Evolutionary conservation across 2,113 vertebrate species (phyloP), one percentile per base, ranked within the genome.

Genomic region (Microcebus tavaratra): DNA sequence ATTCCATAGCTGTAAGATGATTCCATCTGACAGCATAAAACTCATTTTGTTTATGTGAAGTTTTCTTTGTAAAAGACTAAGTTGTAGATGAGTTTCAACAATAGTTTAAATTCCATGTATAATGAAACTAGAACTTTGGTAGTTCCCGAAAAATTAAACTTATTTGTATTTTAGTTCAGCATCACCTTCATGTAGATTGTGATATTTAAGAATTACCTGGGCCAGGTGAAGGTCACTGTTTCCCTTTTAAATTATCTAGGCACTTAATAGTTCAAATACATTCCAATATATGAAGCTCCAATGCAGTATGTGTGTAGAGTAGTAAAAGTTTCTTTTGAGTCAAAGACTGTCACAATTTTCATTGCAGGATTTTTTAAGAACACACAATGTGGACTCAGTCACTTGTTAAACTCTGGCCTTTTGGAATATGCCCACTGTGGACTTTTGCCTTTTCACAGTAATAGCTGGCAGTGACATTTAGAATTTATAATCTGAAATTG

Each of bases 331-430:
- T 65, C 42, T 95, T 70, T 95, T 96, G 96, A 96, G 75, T 87
- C 87, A 91, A 96, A 95, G 97, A 88, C 76, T 96, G 82, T 81
- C 95, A 57, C 57, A 82, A 67, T 61, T 65, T 98, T 91, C 70
- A 78, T 94, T 85, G 88, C 85, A 94, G 59, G 11, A 23, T 63
- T 50, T 73, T 36, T 20, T 55, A 55, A 48, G 63, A 82, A 63
- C 63, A 57, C 8, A 17, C 25, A 17, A 21, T 27, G 7, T 70
- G 39, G 39, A 59, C 11, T 17, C 50, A 17, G 72, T 59, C 27
- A 11, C 61, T 36, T 31, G 67, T 29, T 10, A 59, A 23, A 59
- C 29, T 15, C 72, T 85, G 57, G 67, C 14, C 27, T 85, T n/a
- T 21, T 18, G 39, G 21, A 27, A 27, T 20, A 11, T 8, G 45